phyloP scores from a whole-genome alignment of 92 coral and sea anemone genomes.

The Galaxea fascicularis region DNA sequence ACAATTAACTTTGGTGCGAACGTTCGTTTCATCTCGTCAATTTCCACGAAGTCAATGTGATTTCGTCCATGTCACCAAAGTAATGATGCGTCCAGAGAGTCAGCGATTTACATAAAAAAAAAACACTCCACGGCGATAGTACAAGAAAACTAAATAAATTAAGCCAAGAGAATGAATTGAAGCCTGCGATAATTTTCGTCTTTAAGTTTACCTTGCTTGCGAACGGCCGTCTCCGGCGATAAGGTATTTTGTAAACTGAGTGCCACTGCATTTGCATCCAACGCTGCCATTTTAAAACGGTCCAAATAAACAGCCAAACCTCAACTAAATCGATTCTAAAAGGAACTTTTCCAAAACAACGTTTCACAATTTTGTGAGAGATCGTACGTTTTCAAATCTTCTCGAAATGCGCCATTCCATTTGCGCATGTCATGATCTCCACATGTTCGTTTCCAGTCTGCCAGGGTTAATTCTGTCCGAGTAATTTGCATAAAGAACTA shows the following conservation, averaged over 20 bases:
- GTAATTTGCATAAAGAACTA: neutral
- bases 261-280: slow-evolving; percentile 76
- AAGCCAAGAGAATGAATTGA: too few relatives aligned
- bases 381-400: slow-evolving; percentile 38
- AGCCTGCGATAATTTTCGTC: too few relatives aligned
- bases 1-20: too few relatives aligned
- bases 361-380: neutral
- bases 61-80: too few relatives aligned
- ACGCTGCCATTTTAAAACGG: slow-evolving; percentile 31
- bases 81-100: too few relatives aligned
- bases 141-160: neutral
- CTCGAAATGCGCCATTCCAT: slow-evolving; percentile 47
- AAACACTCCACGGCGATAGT: too few relatives aligned
- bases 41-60: too few relatives aligned
- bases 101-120: too few relatives aligned
- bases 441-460: slow-evolving; percentile 25
- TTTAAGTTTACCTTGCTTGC: slow-evolving; percentile 79
- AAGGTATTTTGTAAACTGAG: slow-evolving; percentile 82
- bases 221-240: slow-evolving; percentile 77
- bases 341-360: neutral
- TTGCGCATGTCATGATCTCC: slow-evolving; percentile 39
- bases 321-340: neutral
- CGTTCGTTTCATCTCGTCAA: too few relatives aligned
- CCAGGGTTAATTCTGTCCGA: neutral
- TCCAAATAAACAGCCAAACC: neutral